Percentiles rank a stretch among this genome's conserved stretches.
phyloP scores from a whole-genome alignment of 2,797 vertebrate species.

The Podarcis siculus region DNA sequence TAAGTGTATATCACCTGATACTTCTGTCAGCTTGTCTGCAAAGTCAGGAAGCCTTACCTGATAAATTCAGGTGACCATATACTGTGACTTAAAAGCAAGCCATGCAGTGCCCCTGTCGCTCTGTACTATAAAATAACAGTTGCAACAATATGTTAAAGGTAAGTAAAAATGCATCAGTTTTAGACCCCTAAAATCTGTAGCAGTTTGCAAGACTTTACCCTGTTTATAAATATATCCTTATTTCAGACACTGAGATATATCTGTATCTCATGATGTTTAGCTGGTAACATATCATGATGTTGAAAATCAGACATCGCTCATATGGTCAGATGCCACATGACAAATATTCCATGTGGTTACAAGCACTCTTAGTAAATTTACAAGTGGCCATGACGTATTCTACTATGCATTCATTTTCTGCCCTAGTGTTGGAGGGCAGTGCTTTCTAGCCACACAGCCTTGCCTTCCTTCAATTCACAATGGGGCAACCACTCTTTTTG shows the following conservation, averaged over 20 bases:
- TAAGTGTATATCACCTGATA: not conserved
- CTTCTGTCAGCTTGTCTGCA: not conserved
- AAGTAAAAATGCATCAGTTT: no score
- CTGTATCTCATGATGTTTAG: no score
- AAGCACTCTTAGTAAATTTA: not conserved
- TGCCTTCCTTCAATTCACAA: not conserved
- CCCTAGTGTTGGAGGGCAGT: not conserved
- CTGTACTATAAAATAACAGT: no score
- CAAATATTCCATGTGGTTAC: not conserved
- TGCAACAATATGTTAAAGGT: no score
- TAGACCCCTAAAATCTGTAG: no score
- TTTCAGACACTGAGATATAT: no score
- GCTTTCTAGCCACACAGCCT: not conserved
- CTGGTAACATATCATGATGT: no score
- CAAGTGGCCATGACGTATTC: not conserved
- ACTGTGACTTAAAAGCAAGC: not conserved
- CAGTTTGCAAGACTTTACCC: no score
- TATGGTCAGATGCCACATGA: not conserved
- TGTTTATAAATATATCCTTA: no score
- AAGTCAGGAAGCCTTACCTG: not conserved
- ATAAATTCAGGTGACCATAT: not conserved
- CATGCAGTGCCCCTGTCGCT: not conserved
- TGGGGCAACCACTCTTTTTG: not conserved
- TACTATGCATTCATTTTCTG: not conserved
- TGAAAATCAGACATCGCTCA: no score